A percentile compares a stretch with the other conserved stretches of the same genome.
Conservation (phyloP, 1,140 invertebrate genomes). For the Drosophila insularis region DNA sequence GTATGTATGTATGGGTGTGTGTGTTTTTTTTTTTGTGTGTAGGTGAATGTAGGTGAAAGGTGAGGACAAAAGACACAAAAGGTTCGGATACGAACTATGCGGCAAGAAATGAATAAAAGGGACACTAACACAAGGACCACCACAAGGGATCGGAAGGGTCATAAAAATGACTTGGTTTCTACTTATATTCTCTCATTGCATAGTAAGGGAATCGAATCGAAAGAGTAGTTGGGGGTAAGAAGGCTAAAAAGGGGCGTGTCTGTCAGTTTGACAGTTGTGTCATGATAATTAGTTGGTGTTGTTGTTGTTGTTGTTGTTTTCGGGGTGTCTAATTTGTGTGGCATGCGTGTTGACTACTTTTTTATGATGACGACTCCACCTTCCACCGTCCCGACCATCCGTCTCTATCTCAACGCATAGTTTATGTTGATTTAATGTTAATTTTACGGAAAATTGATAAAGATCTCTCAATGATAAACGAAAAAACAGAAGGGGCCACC, state of each 20-base stretch:
- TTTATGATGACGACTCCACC: conserved; percentile 57
- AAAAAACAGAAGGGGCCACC: conserved; percentile 20
- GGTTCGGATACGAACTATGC: conserved; percentile 4
- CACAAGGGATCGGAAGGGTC: conserved; percentile 38
- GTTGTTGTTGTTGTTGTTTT: conserved; percentile 6
- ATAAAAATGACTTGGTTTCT: conserved; percentile 48
- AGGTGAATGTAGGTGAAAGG: conserved; percentile 51
- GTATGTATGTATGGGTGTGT: conserved; percentile 10
- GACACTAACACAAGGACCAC: background rate
- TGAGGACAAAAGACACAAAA: conserved; percentile 43
- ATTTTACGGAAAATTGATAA: conserved; percentile 78
- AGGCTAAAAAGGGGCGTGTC: conserved; percentile 58
- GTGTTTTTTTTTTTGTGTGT: conserved; percentile 30
- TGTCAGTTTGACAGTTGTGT: conserved; percentile 73
- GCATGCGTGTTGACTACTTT: conserved; percentile 60
- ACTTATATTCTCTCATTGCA: conserved; percentile 32
- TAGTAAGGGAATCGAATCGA: background rate
- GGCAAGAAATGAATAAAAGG: conserved; percentile 21
- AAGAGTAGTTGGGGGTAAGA: conserved; percentile 27
- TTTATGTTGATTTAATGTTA: conserved; percentile 79
- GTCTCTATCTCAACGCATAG: conserved; percentile 43
- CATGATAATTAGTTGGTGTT: conserved; percentile 69
- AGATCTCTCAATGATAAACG: conserved; percentile 44
- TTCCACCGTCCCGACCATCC: background rate
- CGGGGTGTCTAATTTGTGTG: conserved; percentile 46